These are phyloP conservation scores for Drosophila nasuta DNA, from an alignment of 1,140 invertebrate genomes.

Conservation along the genomic window DNA sequence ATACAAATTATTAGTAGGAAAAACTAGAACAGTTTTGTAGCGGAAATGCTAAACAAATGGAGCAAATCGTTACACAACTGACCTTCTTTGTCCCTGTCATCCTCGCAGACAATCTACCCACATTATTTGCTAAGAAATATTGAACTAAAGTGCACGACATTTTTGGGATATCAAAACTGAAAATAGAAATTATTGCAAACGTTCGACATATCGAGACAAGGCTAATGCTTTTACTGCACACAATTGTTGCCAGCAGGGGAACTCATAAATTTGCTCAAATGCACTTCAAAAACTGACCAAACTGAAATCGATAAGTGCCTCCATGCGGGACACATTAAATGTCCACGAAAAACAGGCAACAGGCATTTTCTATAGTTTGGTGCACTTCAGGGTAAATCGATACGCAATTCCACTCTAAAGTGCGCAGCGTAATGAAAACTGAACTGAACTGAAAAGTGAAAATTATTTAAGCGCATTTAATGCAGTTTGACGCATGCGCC, in stretches of 20 bases:
- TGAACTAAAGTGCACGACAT: conserved; percentile 21
- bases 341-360: conserved; percentile 10
- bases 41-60: conserved; percentile 69
- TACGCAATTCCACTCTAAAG: conserved; percentile 28
- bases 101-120: conserved; percentile 38
- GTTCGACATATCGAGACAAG: conserved; percentile 53
- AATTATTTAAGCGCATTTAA: conserved; percentile 74
- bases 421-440: conserved; percentile 55
- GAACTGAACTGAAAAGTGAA: conserved; percentile 66
- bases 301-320: conserved; percentile 34
- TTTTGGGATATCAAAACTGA: conserved; percentile 30
- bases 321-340: conserved; percentile 49
- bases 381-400: conserved; percentile 3
- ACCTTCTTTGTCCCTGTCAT: conserved; percentile 6
- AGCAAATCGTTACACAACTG: conserved; percentile 47
- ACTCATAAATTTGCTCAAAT: conserved; percentile 46
- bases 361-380: conserved; percentile 19
- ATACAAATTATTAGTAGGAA: neutral
- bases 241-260: conserved; percentile 24
- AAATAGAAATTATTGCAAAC: conserved; percentile 74
- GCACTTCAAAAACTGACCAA: conserved; percentile 59
- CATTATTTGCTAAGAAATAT: conserved; percentile 33
- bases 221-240: conserved; percentile 49
- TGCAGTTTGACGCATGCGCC: conserved; percentile 70
- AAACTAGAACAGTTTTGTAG: conserved; percentile 33